phyloP scores from a whole-genome alignment of 2,888 invertebrate species.

The Parnassius apollo region DNA sequence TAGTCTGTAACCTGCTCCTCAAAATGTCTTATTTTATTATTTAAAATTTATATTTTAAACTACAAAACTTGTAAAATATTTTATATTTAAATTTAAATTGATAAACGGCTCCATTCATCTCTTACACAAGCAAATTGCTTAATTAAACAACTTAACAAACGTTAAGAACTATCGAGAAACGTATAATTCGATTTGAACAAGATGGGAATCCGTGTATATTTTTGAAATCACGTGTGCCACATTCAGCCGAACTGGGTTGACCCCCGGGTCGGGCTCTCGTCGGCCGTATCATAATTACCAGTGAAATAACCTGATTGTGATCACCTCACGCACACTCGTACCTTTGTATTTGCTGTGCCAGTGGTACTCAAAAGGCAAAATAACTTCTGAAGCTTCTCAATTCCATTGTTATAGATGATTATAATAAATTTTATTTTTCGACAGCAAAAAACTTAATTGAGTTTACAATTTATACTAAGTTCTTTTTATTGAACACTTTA shows the following conservation, averaged over 20 bases:
- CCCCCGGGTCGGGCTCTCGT: constrained; percentile 71
- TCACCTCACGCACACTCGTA: constrained; percentile 71
- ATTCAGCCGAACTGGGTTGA: constrained; percentile 53
- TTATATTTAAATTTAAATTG: no score
- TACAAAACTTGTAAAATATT: no score
- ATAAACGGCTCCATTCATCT: neutral
- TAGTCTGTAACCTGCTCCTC: no score
- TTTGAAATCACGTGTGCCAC: constrained; percentile 63
- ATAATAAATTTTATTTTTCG: no score
- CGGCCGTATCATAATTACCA: constrained; percentile 77
- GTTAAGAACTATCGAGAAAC: constrained; percentile 47
- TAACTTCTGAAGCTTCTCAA: constrained; percentile 21
- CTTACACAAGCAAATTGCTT: constrained; percentile 12
- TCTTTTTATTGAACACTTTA: no score
- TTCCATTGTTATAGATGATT: neutral
- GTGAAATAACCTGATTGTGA: constrained; percentile 81
- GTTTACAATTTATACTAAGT: no score
- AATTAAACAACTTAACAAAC: constrained; percentile 18
- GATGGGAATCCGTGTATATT: constrained; percentile 51
- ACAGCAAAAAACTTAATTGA: no score
- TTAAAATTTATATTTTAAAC: no score
- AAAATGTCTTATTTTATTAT: no score
- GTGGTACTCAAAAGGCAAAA: constrained; percentile 47
- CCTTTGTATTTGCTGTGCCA: constrained; percentile 52
- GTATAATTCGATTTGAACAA: constrained; percentile 63